Conservation (phyloP, 1,140 invertebrate genomes). For the Brachionus asplanchnoidis region DNA sequence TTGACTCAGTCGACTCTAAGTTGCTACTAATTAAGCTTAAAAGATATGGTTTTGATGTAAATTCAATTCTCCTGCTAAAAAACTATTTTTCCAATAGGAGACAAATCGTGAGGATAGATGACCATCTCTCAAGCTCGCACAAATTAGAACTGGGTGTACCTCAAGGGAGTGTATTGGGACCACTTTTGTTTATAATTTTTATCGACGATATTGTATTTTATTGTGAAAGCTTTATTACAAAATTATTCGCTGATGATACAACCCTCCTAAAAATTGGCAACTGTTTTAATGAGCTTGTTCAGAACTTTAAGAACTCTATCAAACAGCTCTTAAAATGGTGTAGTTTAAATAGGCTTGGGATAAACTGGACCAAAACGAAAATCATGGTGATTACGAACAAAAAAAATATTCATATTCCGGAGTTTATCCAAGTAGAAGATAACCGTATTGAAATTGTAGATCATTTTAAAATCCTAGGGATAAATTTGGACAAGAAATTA, state of each 20-base stretch:
- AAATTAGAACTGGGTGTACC: background rate
- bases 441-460: background rate
- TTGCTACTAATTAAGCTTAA: background rate
- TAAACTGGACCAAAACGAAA: background rate
- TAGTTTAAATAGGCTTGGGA: background rate
- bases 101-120: background rate
- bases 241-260: background rate
- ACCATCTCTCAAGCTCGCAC: background rate
- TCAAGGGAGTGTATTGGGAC: background rate
- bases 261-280: background rate
- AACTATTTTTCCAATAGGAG: background rate
- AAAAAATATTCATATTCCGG: background rate
- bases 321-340: background rate
- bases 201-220: background rate
- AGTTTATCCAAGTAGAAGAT: background rate
- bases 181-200: no score
- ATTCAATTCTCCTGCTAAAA: background rate
- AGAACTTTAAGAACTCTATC: background rate
- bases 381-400: background rate
- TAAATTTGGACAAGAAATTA: background rate
- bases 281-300: background rate
- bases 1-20: background rate
- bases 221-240: background rate
- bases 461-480: background rate
- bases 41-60: background rate